Conservation (phyloP, 2,888 invertebrate species). For the Helicoverpa assulta region DNA sequence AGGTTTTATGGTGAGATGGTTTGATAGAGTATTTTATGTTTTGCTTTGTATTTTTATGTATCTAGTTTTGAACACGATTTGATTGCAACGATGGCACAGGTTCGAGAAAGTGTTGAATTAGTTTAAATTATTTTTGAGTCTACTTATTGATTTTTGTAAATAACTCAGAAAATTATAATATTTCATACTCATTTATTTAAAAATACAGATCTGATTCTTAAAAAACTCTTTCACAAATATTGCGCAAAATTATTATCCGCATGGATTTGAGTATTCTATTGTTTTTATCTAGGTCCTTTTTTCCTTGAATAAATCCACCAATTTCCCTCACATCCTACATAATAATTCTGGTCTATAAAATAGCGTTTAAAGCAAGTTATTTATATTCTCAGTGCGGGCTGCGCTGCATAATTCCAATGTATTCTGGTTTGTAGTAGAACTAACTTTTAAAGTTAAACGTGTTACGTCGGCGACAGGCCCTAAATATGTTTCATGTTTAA, state of each 20-base stretch:
- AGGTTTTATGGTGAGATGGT: constrained; percentile 7
- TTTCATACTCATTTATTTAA: too few species aligned
- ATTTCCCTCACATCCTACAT: constrained; percentile 16
- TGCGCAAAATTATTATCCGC: too few species aligned
- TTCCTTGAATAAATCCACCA: constrained; percentile 13
- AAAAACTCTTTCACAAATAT: too few species aligned
- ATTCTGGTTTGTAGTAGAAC: constrained; percentile 50
- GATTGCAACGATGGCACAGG: too few species aligned
- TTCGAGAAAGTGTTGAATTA: too few species aligned
- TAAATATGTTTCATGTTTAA: constrained; percentile 52
- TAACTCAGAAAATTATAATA: too few species aligned
- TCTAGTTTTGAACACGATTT: too few species aligned
- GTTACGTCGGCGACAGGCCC: constrained; percentile 43
- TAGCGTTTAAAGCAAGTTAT: constrained; percentile 51
- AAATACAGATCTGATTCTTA: too few species aligned
- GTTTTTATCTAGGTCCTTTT: not conserved
- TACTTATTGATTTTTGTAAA: too few species aligned
- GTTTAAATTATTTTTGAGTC: too few species aligned
- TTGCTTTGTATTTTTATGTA: not conserved
- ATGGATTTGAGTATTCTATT: not conserved
- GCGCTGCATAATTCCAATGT: constrained; percentile 58
- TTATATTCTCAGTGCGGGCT: constrained; percentile 44
- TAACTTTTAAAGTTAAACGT: constrained; percentile 56
- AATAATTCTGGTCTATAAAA: constrained; percentile 50
- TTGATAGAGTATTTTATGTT: not conserved